These are phyloP conservation scores for Taeniopygia guttata DNA, from an alignment of 2,797 vertebrate species.

Conservation along the genomic window DNA sequence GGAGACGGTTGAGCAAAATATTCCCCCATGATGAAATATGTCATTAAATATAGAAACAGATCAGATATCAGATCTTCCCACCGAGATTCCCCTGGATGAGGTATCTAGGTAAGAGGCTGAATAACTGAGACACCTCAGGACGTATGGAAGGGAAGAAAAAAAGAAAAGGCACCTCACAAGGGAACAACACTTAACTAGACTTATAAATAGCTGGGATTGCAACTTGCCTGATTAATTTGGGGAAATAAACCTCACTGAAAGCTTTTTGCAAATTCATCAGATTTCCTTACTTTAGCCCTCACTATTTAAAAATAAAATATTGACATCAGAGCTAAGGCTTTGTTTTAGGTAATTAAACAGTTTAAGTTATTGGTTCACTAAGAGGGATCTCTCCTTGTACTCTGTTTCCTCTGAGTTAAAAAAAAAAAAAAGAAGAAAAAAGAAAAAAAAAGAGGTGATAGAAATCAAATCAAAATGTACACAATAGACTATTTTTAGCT, in stretches of 20 bases:
- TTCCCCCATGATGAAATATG: conserved; percentile 67
- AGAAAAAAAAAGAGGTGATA: accelerated
- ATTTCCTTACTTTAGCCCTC: conserved; percentile 36
- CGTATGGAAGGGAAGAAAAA: background rate
- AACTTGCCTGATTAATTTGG: conserved; percentile 70
- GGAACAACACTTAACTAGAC: conserved; percentile 72
- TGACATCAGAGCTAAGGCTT: conserved; percentile 28
- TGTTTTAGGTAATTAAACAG: conserved; percentile 66
- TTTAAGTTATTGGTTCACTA: conserved; percentile 45
- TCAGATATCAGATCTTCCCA: conserved; percentile 64
- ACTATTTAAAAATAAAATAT: conserved; percentile 51
- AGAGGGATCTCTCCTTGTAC: background rate
- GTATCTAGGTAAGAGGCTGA: conserved; percentile 70
- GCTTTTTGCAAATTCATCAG: conserved; percentile 63
- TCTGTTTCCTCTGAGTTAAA: background rate
- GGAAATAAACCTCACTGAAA: conserved; percentile 54
- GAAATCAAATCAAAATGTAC: background rate
- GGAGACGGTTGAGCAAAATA: conserved; percentile 51
- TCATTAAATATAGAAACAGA: conserved; percentile 81
- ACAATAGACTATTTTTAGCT: background rate
- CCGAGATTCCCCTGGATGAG: conserved; percentile 57
- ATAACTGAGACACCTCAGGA: conserved; percentile 53
- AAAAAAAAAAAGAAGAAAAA: background rate
- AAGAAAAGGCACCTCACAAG: conserved; percentile 32
- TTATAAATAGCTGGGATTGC: conserved; percentile 72